Evolutionary conservation across 2,113 vertebrate species (phyloP).

Genomic region (Nerophis lumbriciformis): DNA sequence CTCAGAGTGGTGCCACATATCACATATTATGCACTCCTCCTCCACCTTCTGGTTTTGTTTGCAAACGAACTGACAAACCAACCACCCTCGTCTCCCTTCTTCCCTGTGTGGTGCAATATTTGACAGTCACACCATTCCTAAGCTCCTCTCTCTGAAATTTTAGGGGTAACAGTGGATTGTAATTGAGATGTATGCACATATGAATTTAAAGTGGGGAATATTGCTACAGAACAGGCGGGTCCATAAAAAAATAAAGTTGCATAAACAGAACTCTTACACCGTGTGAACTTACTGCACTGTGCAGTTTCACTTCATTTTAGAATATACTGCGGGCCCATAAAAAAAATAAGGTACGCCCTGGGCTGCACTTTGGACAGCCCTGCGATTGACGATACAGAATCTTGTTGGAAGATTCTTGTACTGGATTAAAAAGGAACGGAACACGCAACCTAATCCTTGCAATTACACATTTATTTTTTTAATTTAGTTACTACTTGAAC

Average conservation of each 20-base stretch:
- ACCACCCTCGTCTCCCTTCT: not conserved
- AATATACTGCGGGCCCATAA: not conserved
- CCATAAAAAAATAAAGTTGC: slow-evolving; percentile 44
- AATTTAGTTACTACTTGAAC: not conserved
- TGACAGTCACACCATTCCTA: slow-evolving; percentile 58
- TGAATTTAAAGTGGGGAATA: slow-evolving; percentile 43
- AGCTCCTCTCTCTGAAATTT: slow-evolving; percentile 39
- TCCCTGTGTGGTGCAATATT: slow-evolving; percentile 49
- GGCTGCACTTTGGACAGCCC: too few relatives aligned
- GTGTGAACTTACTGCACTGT: not conserved
- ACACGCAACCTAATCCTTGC: not conserved
- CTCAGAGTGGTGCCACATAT: slow-evolving; percentile 62
- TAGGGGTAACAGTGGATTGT: slow-evolving; percentile 50
- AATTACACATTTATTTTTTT: not conserved
- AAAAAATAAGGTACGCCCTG: too few relatives aligned
- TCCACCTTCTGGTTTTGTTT: slow-evolving; percentile 35
- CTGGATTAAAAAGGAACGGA: not conserved
- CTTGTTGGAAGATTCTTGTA: not conserved
- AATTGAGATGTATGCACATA: slow-evolving; percentile 57
- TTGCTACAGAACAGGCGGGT: slow-evolving; percentile 39
- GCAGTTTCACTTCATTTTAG: not conserved
- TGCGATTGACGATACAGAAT: not conserved
- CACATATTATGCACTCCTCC: slow-evolving; percentile 49
- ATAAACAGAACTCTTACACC: not conserved
- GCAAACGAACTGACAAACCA: slow-evolving; percentile 34